Base-by-base conservation (phyloP, 2,888 invertebrate species). In the Drosophila nigritarsus region DNA sequence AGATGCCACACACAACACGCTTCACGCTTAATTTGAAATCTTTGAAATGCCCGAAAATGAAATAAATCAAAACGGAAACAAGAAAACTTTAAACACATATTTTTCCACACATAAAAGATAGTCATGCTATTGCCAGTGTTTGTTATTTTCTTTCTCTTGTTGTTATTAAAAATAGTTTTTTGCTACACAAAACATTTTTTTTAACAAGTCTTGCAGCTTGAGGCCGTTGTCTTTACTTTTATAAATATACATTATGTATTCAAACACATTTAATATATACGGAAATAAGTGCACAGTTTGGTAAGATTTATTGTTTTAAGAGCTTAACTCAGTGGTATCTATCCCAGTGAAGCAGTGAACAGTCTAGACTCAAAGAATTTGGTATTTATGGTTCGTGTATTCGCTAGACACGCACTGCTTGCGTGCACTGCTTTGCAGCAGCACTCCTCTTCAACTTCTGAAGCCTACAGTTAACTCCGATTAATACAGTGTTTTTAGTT, bases 11-110 rank as follows among this genome's bases (percentile, higher is more conserved):
- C 40, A 55, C 40, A 56, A 24, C 27, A 51, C 83, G 38, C 45
- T 45, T 45, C 45, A 8, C 45, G 45, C 72, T 72, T 80, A 80
- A 80, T 83, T 83, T 83, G 73, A 83, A 84, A 82, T 82, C 80
- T 63, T 67, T 50, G 82, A 81, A 81, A 78, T 69, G 63, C 50
- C 56, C 27, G 58, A 60, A 63, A 58, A 63, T 20, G 59, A 71
- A 64, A 71, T 72, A 63, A 72, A 59, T 72, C 63, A 71, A 71
- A 72, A 64, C 32, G 71, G 48, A 71, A 71, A 64, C 48, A 63
- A 51, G 45, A 54, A 63, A 54, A 71, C 48, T 55, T 60, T 60
- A 54, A 60, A 42, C 48, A 48, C 64, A 29, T 54, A 40, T 38
- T 34, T 11, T 50, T 45, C 9, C 38, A 34, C 42, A 20, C 29